Evolutionary conservation across 2,888 invertebrate genomes (phyloP).

Genomic region (Perithous albicinctus): DNA sequence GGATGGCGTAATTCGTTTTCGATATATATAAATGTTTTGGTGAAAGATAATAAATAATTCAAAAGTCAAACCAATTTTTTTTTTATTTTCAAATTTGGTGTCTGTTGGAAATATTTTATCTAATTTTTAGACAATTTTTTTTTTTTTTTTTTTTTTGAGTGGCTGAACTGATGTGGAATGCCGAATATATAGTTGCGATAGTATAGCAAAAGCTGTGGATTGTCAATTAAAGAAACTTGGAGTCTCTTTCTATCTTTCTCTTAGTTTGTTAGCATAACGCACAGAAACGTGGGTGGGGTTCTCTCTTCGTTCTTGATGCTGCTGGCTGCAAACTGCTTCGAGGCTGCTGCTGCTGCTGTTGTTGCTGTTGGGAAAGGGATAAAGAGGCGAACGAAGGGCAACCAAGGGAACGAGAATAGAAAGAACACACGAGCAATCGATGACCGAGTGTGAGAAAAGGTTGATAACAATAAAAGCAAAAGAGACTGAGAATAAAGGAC

Average conservation of each 20-base stretch:
- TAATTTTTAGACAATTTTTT: no score
- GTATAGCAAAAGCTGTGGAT: slow-evolving; percentile 71
- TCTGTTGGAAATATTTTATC: no score
- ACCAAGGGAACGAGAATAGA: slow-evolving; percentile 25
- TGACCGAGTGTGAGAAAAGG: slow-evolving; percentile 59
- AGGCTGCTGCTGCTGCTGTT: slow-evolving; percentile 38
- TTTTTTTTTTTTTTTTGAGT: no score
- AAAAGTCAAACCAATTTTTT: no score
- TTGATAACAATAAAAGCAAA: slow-evolving; percentile 38
- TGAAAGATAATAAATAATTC: no score
- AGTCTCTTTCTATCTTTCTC: slow-evolving; percentile 54
- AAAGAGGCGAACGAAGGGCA: slow-evolving; percentile 44
- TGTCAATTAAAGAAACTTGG: slow-evolving; percentile 84
- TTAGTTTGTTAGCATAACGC: slow-evolving; percentile 77
- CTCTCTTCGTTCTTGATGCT: slow-evolving; percentile 32
- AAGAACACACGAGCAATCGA: slow-evolving; percentile 52
- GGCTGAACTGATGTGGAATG: no score
- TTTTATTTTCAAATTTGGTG: no score
- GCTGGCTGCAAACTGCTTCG: slow-evolving; percentile 25
- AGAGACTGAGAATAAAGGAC: slow-evolving; percentile 60
- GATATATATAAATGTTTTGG: no score
- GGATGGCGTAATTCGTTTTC: no score
- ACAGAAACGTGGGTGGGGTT: slow-evolving; percentile 68
- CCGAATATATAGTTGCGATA: slow-evolving; percentile 29
- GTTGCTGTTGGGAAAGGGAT: slow-evolving; percentile 56